Base-by-base conservation (phyloP, 1,140 invertebrate species). In the Microplitis mediator region DNA sequence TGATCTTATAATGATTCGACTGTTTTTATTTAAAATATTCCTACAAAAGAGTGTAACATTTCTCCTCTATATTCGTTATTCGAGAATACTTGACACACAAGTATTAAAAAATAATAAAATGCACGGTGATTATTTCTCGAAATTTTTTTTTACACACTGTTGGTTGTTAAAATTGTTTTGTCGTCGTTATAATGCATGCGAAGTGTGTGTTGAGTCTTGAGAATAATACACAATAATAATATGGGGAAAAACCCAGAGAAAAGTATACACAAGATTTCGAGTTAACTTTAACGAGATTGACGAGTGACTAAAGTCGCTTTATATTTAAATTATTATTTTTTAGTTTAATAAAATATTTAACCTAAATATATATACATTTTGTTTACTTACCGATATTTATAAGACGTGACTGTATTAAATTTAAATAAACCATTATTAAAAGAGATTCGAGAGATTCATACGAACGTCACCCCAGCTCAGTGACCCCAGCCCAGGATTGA, bases 141-240 rank as follows among this genome's bases (percentile, higher is more conserved):
- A 56, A 66, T 51, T 72, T 72, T 72, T 66, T 39, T 72, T 9
- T 11, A 45, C 39, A 45, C 31, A 23, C 34, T 50, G 50, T 66
- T 64, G 60, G 52, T 72, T 52, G 63, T 72, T 72, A 72, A 66
- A 72, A 66, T 66, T 72, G 70, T 72, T 72, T 72, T 65, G 35
- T 58, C 62, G 52, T 66, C 54, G 39, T 45, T 45, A 45, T 45
- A 45, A 60, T 14, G 14, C 45, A 52, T 50, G 32, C 45, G 23
- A 56, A 23, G 51, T 32, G 35, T 8, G 5, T 58, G 36, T 35
- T 35, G 39, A 45, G 39, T 45, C 39, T 45, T 45, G 39, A 45
- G 39, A 45, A 45, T 45, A 45, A 6, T 23, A 23, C 23, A 62
- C 56, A 16, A 45, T 45, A 45, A 45, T 11, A 45, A 45, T 45